Conservation (phyloP, 1,140 invertebrate species). For the Megalonaias nervosa region DNA sequence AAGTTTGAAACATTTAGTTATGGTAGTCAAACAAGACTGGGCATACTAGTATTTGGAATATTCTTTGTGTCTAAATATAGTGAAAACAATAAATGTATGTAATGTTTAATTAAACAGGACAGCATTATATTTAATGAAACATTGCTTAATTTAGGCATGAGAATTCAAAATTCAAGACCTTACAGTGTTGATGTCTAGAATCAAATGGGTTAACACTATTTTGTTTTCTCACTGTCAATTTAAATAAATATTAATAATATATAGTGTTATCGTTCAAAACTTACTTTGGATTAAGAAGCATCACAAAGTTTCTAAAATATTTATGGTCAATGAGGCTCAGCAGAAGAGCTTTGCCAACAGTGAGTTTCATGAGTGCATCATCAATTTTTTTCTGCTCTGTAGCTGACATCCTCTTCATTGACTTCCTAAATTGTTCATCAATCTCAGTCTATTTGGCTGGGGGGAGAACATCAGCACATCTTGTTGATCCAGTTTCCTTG, state of each 20-base stretch:
- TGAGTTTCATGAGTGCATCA: not conserved
- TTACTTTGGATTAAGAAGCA: slow-evolving; percentile 4
- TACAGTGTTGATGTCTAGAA: not conserved
- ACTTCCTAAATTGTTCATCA: no score
- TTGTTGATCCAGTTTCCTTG: no score
- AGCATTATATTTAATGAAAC: not conserved
- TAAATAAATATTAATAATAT: not conserved
- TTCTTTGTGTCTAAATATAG: no score
- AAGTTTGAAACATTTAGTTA: no score
- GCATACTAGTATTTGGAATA: no score
- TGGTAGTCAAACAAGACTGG: no score
- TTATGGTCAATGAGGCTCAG: not conserved
- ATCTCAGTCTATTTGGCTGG: no score
- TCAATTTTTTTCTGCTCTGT: no score
- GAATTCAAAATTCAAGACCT: not conserved
- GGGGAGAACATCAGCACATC: no score
- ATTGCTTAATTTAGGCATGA: not conserved
- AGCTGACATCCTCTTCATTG: no score
- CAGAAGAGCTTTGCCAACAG: not conserved
- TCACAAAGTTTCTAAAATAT: slow-evolving; percentile 2
- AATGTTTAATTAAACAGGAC: not conserved
- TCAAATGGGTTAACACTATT: not conserved
- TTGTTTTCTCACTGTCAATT: not conserved
- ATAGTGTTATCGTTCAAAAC: not conserved
- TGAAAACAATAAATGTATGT: not conserved